Percentiles rank a stretch among this genome's conserved stretches.
These are phyloP conservation scores for Hyppa rectilinea DNA, from an alignment of 2,888 invertebrate species.

Conservation along the genomic window DNA sequence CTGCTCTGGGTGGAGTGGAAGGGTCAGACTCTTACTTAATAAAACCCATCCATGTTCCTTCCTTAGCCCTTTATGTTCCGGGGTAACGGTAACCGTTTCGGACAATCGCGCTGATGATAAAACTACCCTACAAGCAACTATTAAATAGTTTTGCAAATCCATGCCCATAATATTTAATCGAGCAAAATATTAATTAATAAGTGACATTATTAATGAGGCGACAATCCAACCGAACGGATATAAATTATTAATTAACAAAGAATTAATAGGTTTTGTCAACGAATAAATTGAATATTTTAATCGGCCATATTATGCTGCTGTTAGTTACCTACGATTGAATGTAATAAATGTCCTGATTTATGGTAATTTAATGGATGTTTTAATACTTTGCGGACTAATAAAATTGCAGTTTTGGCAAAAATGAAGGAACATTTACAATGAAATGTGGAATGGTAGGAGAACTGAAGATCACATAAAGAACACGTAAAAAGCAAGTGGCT, in stretches of 20 bases:
- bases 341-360: conserved; percentile 44
- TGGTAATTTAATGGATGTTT: conserved; percentile 32
- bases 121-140: background rate
- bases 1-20: too few relatives aligned
- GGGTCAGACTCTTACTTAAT: too few relatives aligned
- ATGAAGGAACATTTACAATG: background rate
- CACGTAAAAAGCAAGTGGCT: too few relatives aligned
- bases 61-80: too few relatives aligned
- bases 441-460: background rate
- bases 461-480: background rate
- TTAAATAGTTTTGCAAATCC: conserved; percentile 25
- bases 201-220: conserved; percentile 53
- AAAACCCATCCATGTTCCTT: too few relatives aligned
- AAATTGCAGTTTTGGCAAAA: background rate
- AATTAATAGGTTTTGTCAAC: conserved; percentile 67
- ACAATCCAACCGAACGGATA: conserved; percentile 43
- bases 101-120: too few relatives aligned
- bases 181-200: conserved; percentile 47
- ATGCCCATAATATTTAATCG: background rate
- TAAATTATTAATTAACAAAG: conserved; percentile 65
- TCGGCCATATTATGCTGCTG: conserved; percentile 35
- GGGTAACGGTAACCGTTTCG: too few relatives aligned
- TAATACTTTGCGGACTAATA: conserved; percentile 9
- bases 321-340: conserved; percentile 37
- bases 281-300: conserved; percentile 65